Conservation (phyloP, 2,888 invertebrate genomes). For the Leucoptera coffeella region DNA sequence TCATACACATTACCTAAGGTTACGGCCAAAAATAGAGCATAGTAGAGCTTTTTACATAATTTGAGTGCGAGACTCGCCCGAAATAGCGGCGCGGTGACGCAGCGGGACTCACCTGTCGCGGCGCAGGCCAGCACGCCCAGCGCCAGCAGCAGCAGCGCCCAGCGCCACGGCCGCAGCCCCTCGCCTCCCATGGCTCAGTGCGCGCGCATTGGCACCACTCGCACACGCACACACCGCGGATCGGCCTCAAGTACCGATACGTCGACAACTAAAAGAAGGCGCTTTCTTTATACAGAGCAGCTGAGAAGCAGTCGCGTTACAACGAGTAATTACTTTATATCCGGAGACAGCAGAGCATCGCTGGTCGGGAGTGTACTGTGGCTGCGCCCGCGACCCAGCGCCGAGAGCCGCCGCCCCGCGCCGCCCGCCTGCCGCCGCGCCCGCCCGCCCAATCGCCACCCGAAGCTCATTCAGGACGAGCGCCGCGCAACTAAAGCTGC, state of each 20-base stretch:
- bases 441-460: slow-evolving; percentile 2
- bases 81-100: slow-evolving; percentile 46
- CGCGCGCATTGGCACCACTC: too few relatives aligned
- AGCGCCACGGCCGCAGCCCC: neutral
- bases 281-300: slow-evolving; percentile 23
- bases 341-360: slow-evolving; percentile 56
- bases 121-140: slow-evolving; percentile 19
- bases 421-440: slow-evolving; percentile 1
- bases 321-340: slow-evolving; percentile 56
- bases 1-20: slow-evolving; percentile 35
- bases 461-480: neutral
- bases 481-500: neutral
- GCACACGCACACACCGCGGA: slow-evolving; percentile 50
- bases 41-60: slow-evolving; percentile 54
- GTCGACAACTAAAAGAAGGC: neutral
- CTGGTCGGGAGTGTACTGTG: slow-evolving; percentile 54
- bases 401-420: slow-evolving; percentile 10
- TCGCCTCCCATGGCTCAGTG: slow-evolving; percentile 6
- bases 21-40: slow-evolving; percentile 46
- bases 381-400: slow-evolving; percentile 7
- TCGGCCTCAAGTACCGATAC: too few relatives aligned
- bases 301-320: too few relatives aligned
- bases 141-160: slow-evolving; percentile 9
- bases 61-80: slow-evolving; percentile 49
- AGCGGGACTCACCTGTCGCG: slow-evolving; percentile 41